Percentiles rank a stretch among this genome's conserved stretches.
These are phyloP conservation scores for Hafferia zeledoni DNA, from an alignment of 2,797 vertebrate species.

Conservation along the genomic window DNA sequence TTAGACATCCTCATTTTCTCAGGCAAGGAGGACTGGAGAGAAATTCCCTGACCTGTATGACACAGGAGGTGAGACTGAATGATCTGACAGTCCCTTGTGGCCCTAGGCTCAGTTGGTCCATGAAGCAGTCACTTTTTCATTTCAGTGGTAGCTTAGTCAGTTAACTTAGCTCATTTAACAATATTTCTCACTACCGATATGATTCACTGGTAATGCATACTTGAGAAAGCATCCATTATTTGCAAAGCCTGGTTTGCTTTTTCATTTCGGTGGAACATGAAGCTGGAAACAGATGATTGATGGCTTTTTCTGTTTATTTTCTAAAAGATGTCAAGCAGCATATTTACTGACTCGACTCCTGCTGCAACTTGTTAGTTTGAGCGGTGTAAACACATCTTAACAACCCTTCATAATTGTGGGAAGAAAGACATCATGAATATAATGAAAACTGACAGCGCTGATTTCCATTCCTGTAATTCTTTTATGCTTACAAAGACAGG, in stretches of 20 bases:
- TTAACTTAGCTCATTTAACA: constrained; percentile 70
- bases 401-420: constrained; percentile 59
- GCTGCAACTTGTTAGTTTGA: constrained; percentile 69
- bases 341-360: constrained; percentile 56
- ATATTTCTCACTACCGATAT: background rate
- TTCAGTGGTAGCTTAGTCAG: constrained; percentile 38
- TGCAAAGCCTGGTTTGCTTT: constrained; percentile 31
- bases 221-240: constrained; percentile 55
- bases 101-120: background rate
- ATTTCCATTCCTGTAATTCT: constrained; percentile 33
- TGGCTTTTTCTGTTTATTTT: constrained; percentile 74
- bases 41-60: background rate
- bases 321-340: constrained; percentile 71
- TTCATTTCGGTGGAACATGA: constrained; percentile 16
- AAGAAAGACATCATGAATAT: constrained; percentile 37
- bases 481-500: background rate
- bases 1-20: background rate
- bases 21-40: background rate
- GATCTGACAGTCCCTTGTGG: background rate
- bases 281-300: constrained; percentile 56
- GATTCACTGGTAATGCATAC: constrained; percentile 35
- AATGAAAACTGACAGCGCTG: constrained; percentile 70
- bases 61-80: background rate
- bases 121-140: constrained; percentile 67
- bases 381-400: constrained; percentile 61